A percentile compares a stretch with the other conserved stretches of the same genome.
Evolutionary conservation across 2,113 vertebrate species (phyloP).

Genomic region (Phrynosoma blainvillii): DNA sequence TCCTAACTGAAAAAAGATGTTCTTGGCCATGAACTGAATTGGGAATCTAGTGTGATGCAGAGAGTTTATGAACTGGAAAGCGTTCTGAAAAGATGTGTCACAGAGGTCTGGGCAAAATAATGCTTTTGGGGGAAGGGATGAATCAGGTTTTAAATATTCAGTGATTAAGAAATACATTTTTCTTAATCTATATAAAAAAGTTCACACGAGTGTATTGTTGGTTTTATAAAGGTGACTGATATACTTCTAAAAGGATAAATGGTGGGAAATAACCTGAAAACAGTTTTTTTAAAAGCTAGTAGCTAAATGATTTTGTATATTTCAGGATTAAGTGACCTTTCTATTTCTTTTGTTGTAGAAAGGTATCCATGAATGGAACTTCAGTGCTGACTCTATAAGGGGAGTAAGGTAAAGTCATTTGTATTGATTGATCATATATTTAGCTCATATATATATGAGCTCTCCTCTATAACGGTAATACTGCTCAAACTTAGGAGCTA

Average conservation of each 20-base stretch:
- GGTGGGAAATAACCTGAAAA: not conserved
- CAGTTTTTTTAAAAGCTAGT: not conserved
- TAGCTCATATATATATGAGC: too few relatives aligned
- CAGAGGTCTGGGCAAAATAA: not conserved
- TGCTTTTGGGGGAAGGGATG: not conserved
- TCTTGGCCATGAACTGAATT: not conserved
- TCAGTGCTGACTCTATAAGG: slow-evolving; percentile 88
- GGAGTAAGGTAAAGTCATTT: slow-evolving; percentile 81
- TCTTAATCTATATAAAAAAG: not conserved
- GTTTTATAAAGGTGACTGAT: not conserved
- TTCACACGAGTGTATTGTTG: not conserved
- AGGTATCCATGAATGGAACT: slow-evolving; percentile 98
- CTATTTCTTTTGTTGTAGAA: slow-evolving; percentile 75
- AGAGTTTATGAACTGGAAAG: slow-evolving; percentile 18
- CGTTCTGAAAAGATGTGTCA: not conserved
- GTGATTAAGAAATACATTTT: not conserved
- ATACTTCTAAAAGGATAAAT: not conserved
- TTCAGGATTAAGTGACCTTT: not conserved
- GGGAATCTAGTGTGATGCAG: not conserved
- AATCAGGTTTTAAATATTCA: not conserved
- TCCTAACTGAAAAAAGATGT: slow-evolving; percentile 65
- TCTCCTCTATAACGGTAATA: too few relatives aligned
- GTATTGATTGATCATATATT: not conserved
- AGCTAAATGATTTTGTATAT: not conserved
- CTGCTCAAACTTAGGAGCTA: not conserved